Base-by-base conservation (phyloP, 2,797 vertebrate species). In the Kryptopterus vitreolus region DNA sequence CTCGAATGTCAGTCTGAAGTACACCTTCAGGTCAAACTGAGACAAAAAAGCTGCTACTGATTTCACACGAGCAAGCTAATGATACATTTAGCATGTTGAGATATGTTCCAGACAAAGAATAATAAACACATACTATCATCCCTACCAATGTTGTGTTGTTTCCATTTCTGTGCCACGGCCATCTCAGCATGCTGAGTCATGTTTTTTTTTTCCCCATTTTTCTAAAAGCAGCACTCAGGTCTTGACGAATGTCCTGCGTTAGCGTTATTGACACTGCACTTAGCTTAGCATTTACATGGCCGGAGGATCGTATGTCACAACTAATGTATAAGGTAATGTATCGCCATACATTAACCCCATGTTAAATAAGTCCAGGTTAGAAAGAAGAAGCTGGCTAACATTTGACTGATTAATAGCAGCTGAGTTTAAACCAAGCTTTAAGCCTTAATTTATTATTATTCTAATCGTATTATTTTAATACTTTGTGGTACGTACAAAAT, bases 231-330 rank as follows among this genome's bases (percentile, higher is more conserved):
- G 55, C 68, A 87, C 84, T 85, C 86, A 82, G 82, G 82, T 13
- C 78, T 22, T 87, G 92, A 94, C 92, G 89, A 92, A 93, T 90
- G 89, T 85, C 78, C 69, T 75, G 85, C 77, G 86, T 74, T 88
- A 86, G 87, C 86, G 87, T 85, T 93, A 93, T 92, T 92, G 93
- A 92, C 91, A 92, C 87, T 89, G 88, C 91, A 90, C 90, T 94
- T 93, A 92, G 88, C 89, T 8, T 43, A 88, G 88, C 81, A 85
- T 92, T 93, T 92, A 92, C 89, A 90, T 90, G 85, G 85, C 80
- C 80, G 80, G 63, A n/a, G 86, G 85, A 88, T 88, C 59, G 20
- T 43, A 68, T 33, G 53, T 71, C 58, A 10, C 26, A 4, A 6
- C 33, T 29, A 59, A 75, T 10, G 35, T 24, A 43, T 43, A 38